Evolutionary conservation across 2,888 invertebrate species (phyloP).

Genomic region (Tiphia femorata): DNA sequence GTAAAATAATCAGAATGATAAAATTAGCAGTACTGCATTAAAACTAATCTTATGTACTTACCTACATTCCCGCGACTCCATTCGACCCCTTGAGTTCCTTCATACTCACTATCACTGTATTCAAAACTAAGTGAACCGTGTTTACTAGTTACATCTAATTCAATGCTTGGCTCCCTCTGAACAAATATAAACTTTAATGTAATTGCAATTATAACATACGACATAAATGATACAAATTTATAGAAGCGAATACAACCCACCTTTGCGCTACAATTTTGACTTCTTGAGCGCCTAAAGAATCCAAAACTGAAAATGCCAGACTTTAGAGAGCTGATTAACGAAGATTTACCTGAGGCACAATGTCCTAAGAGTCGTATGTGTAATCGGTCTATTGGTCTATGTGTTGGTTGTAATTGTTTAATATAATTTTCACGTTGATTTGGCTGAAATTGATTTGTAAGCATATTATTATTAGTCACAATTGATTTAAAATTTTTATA

Average conservation of each 20-base stretch:
- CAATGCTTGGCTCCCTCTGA: constrained; percentile 71
- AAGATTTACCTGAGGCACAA: constrained; percentile 80
- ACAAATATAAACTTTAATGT: constrained; percentile 39
- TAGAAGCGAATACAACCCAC: constrained; percentile 36
- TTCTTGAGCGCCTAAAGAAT: constrained; percentile 74
- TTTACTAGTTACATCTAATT: constrained; percentile 74
- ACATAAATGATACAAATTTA: constrained; percentile 1
- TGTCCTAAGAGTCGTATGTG: constrained; percentile 81
- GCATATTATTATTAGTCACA: not conserved
- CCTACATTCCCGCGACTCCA: constrained; percentile 64
- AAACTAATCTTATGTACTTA: constrained; percentile 33
- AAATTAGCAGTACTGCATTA: not conserved
- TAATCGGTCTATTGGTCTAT: constrained; percentile 73
- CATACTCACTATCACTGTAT: constrained; percentile 66
- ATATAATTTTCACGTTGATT: constrained; percentile 71
- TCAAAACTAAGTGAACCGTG: constrained; percentile 75
- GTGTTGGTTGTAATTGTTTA: constrained; percentile 75
- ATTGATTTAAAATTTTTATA: not conserved
- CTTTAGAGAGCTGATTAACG: constrained; percentile 76
- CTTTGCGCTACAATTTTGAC: constrained; percentile 61
- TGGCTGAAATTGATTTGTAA: constrained; percentile 40
- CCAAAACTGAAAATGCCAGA: constrained; percentile 77
- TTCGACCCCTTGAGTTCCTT: constrained; percentile 66
- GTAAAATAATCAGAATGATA: not conserved
- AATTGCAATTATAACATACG: constrained; percentile 1